Conservation (phyloP, 1,140 invertebrate species). For the Notospermus geniculatus region DNA sequence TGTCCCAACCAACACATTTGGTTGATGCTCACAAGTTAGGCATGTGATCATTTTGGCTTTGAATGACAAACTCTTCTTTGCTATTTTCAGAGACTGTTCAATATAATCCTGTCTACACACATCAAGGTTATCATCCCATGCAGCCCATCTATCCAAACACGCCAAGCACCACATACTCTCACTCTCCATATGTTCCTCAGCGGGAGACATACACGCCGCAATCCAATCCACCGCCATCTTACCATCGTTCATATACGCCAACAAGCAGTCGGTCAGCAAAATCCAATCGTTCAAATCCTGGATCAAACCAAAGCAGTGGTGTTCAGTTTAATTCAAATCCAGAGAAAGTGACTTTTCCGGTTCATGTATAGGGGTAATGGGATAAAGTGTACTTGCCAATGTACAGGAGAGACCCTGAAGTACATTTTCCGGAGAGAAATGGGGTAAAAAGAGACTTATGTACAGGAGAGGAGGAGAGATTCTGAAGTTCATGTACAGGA, state of each 20-base stretch:
- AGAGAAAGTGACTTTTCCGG: constrained; percentile 8
- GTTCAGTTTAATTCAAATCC: constrained; percentile 3
- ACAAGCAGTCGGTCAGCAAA: constrained; percentile 44
- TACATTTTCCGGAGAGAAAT: too few relatives aligned
- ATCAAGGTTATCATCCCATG: constrained; percentile 48
- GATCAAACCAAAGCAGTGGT: background rate
- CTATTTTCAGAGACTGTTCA: constrained; percentile 1
- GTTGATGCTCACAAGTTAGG: too few relatives aligned
- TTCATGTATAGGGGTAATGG: constrained; percentile 9
- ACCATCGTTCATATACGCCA: constrained; percentile 42
- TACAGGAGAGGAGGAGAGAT: too few relatives aligned
- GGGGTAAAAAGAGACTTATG: too few relatives aligned
- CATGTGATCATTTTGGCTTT: too few relatives aligned
- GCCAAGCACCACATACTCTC: constrained; percentile 17
- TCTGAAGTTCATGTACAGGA: too few relatives aligned
- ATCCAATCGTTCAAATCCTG: constrained; percentile 39
- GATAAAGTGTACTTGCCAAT: too few relatives aligned
- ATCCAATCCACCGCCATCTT: constrained; percentile 29
- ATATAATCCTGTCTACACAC: constrained; percentile 29
- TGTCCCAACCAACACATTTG: too few relatives aligned
- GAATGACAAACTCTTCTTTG: background rate
- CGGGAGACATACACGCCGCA: constrained; percentile 22
- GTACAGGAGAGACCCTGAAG: too few relatives aligned
- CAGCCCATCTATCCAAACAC: constrained; percentile 34
- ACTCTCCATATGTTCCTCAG: constrained; percentile 11